Evolutionary conservation across 1,140 invertebrate genomes (phyloP).

Genomic region (Apis florea): DNA sequence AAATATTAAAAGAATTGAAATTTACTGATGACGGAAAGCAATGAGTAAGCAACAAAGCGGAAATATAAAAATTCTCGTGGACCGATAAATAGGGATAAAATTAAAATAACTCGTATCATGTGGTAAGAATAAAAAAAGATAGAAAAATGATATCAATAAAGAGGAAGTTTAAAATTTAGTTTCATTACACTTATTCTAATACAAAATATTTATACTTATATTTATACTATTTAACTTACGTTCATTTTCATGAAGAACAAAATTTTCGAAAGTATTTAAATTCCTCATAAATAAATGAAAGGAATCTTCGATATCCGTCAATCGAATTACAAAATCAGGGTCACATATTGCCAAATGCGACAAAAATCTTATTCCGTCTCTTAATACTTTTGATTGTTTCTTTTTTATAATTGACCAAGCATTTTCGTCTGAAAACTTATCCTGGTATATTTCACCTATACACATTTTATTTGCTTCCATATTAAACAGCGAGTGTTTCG

Average conservation of each 20-base stretch:
- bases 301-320: constrained; percentile 69
- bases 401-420: constrained; percentile 65
- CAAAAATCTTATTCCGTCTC: constrained; percentile 72
- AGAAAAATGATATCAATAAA: neutral
- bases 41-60: neutral
- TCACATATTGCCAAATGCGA: constrained; percentile 72
- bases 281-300: constrained; percentile 72
- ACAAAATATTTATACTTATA: too few relatives aligned
- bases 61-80: constrained; percentile 30
- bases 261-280: constrained; percentile 62
- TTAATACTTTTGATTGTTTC: constrained; percentile 66
- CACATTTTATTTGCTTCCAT: neutral
- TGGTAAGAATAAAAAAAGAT: neutral
- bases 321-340: constrained; percentile 68
- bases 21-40: neutral
- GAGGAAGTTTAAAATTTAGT: neutral
- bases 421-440: constrained; percentile 48
- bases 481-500: constrained; percentile 24
- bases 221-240: constrained; percentile 66
- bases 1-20: neutral
- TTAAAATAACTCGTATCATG: constrained; percentile 12
- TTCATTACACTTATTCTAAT: neutral
- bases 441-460: constrained; percentile 34
- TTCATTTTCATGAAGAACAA: constrained; percentile 70
- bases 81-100: constrained; percentile 18